Evolutionary conservation across 2,113 vertebrate species (phyloP), one percentile per base, ranked within the genome.

Genomic region (Serilophus lunatus): DNA sequence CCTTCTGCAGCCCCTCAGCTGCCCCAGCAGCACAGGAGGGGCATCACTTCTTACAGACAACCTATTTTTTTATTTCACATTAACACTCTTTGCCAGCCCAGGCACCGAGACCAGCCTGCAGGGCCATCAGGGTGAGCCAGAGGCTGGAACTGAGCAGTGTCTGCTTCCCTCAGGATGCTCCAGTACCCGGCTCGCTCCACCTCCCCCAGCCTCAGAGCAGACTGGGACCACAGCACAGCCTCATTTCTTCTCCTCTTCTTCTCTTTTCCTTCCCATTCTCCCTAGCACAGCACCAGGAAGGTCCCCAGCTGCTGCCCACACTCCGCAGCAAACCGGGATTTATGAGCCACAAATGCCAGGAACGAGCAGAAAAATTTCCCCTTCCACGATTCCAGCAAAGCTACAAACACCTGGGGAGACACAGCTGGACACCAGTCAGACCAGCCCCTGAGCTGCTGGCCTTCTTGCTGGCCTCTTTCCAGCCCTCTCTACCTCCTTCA

Each of bases 401-500:
- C 42, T 93, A 24, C 64, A 64, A 77, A 88, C 64, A 86, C 56
- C 28, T 6, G 3, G 40, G 82, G 31, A 64, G 56, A 86, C 7
- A 31, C 51, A 78, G 17, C 36, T 15, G 19, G 47, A 60, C 28
- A 23, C 23, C 47, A 31, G 78, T 51, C 75, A 56, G 47, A 63
- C 14, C 47, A 81, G 42, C 54, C 75, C 54, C 0, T n/a, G 0
- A 72, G n/a, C 0, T 7, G 17, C n/a, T 53, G 64, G 31, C 13
- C 35, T 63, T 54, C 59, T 29, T 56, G 19, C 45, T 60, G 64
- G 19, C 45, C 44, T 75, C 56, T 57, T 29, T 45, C 76, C 88
- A 86, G 51, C 38, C 56, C 50, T 74, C 29, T 63, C 38, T 50
- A 9, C 64, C 79, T 70, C 50, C 60, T 47, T n/a, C 59, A 70